phyloP scores from a whole-genome alignment of 1,140 invertebrate species.

The Rhizoglyphus robini region DNA sequence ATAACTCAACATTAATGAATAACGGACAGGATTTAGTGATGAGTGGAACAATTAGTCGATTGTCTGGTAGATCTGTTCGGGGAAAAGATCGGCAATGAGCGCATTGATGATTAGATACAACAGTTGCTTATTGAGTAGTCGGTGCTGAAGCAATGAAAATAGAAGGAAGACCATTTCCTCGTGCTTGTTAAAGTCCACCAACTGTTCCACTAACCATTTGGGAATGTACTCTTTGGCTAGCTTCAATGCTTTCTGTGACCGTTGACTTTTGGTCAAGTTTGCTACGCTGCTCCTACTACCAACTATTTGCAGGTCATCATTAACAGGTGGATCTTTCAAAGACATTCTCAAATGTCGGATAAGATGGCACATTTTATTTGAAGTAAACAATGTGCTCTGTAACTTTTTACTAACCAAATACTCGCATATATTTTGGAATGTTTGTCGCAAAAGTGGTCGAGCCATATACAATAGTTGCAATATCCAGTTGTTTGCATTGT shows the following conservation, averaged over 20 bases:
- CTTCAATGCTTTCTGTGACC: slow-evolving; percentile 8
- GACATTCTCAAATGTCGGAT: background rate
- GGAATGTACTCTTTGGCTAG: slow-evolving; percentile 10
- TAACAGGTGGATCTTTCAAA: background rate
- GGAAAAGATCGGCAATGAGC: slow-evolving; percentile 5
- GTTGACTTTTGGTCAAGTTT: slow-evolving; percentile 7
- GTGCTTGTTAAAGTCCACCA: background rate
- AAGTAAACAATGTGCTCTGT: background rate
- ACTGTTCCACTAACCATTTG: background rate
- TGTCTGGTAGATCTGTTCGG: background rate
- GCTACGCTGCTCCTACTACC: background rate
- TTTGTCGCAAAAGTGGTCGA: slow-evolving; percentile 13
- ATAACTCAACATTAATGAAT: no score
- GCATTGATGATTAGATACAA: slow-evolving; percentile 5
- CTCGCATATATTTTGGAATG: slow-evolving; percentile 4
- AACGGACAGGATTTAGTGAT: no score
- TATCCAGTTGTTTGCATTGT: background rate
- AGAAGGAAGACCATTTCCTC: slow-evolving; percentile 7
- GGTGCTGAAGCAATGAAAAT: slow-evolving; percentile 14
- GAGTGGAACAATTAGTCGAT: no score
- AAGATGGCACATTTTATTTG: background rate
- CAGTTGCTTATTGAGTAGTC: slow-evolving; percentile 11
- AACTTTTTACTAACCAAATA: background rate
- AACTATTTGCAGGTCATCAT: background rate
- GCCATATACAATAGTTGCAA: slow-evolving; percentile 3